phyloP scores from a whole-genome alignment of 2,797 vertebrate species.

The Gadopsis bispinosus region DNA sequence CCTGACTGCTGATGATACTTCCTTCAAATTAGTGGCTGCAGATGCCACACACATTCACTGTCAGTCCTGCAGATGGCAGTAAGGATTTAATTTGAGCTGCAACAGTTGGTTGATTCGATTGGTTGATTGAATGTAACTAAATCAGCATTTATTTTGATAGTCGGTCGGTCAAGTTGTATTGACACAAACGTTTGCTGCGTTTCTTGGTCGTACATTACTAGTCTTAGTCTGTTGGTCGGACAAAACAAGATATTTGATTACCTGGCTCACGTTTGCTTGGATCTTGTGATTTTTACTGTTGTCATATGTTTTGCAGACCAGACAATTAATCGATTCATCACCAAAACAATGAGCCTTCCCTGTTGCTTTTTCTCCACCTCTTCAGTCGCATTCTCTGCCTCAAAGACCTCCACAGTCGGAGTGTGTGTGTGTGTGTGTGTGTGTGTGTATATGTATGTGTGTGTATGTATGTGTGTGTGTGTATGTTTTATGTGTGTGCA shows the following conservation, averaged over 20 bases:
- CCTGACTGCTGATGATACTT: too few relatives aligned
- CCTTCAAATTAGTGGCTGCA: too few relatives aligned
- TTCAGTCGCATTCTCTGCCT: slow-evolving; percentile 34
- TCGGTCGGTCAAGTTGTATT: too few relatives aligned
- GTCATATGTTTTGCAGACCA: not conserved
- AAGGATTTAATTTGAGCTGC: not conserved
- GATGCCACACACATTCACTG: too few relatives aligned
- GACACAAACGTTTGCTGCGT: too few relatives aligned
- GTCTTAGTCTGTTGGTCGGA: not conserved
- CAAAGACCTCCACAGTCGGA: slow-evolving; percentile 30
- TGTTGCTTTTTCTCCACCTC: slow-evolving; percentile 35
- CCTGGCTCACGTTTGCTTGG: not conserved
- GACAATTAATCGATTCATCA: not conserved
- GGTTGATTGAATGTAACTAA: not conserved
- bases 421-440: slow-evolving; percentile 43
- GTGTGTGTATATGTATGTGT: slow-evolving; percentile 49
- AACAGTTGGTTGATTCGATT: not conserved
- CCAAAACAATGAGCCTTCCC: slow-evolving; percentile 7
- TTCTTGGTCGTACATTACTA: not conserved
- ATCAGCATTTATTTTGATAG: not conserved
- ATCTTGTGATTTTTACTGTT: not conserved
- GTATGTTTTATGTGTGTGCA: slow-evolving; percentile 57
- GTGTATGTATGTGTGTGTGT: slow-evolving; percentile 36
- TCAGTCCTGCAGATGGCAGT: not conserved
- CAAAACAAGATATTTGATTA: not conserved